Evolutionary conservation across 2,797 vertebrate genomes (phyloP).

Genomic region (Takifugu ocellatus): DNA sequence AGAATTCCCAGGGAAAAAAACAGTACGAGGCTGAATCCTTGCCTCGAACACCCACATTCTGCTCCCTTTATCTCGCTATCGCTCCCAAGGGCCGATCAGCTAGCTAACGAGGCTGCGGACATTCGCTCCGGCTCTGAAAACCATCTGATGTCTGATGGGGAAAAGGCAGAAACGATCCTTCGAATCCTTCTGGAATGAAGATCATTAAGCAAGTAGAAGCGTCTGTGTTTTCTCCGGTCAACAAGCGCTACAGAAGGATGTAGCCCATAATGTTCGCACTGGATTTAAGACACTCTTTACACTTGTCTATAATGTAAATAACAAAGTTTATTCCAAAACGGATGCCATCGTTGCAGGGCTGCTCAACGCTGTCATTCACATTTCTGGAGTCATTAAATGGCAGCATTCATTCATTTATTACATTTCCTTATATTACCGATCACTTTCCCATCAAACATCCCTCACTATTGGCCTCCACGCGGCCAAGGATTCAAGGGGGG

Average conservation of each 20-base stretch:
- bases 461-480: neutral
- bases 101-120: slow-evolving; percentile 16
- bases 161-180: neutral
- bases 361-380: neutral
- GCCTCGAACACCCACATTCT: neutral
- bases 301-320: too few relatives aligned
- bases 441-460: too few relatives aligned
- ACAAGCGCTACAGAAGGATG: too few relatives aligned
- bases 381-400: neutral
- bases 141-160: slow-evolving; percentile 7
- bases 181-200: slow-evolving; percentile 20
- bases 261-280: too few relatives aligned
- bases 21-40: slow-evolving; percentile 3
- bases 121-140: slow-evolving; percentile 6
- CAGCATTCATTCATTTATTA: too few relatives aligned
- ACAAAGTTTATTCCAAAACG: too few relatives aligned
- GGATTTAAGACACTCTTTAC: too few relatives aligned
- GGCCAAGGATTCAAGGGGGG: slow-evolving; percentile 35
- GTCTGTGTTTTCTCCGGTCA: neutral
- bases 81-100: slow-evolving; percentile 29
- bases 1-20: neutral
- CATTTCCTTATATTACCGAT: too few relatives aligned
- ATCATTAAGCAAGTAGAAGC: slow-evolving; percentile 43
- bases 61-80: neutral
- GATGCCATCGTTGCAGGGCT: neutral